These are phyloP conservation scores for Tenthredo livida DNA, from an alignment of 2,888 invertebrate species.

Conservation along the genomic window DNA sequence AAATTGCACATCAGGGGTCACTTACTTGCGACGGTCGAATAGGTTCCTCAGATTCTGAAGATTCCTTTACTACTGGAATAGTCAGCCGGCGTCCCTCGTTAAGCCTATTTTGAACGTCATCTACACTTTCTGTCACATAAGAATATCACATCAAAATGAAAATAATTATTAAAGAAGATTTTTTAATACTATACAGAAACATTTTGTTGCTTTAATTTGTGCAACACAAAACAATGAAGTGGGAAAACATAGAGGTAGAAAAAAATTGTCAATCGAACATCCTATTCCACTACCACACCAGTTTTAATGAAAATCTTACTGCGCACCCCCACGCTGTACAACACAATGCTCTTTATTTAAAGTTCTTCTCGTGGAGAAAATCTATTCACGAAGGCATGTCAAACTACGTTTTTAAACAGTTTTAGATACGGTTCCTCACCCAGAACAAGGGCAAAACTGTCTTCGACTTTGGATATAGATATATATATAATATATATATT, in stretches of 20 bases:
- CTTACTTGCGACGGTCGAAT: background rate
- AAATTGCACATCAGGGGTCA: background rate
- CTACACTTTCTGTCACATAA: conserved; percentile 1
- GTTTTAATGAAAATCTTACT: background rate
- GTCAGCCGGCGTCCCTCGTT: background rate
- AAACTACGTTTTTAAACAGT: background rate
- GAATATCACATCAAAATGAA: background rate
- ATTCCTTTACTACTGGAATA: background rate
- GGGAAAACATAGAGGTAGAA: background rate
- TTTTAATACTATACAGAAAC: background rate
- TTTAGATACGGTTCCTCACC: background rate
- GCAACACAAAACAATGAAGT: background rate
- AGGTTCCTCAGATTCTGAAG: background rate
- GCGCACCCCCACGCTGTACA: background rate
- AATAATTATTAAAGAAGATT: no score
- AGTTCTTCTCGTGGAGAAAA: background rate
- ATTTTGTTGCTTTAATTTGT: background rate
- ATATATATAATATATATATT: background rate
- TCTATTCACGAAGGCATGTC: background rate
- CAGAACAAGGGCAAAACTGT: background rate
- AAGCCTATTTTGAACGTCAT: background rate
- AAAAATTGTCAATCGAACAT: background rate
- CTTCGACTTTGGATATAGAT: background rate
- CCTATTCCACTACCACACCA: background rate
- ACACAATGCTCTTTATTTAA: background rate